A percentile compares a stretch with the other conserved stretches of the same genome.
These are phyloP conservation scores for Sitta europaea DNA, from an alignment of 2,113 vertebrate species.

Conservation along the genomic window DNA sequence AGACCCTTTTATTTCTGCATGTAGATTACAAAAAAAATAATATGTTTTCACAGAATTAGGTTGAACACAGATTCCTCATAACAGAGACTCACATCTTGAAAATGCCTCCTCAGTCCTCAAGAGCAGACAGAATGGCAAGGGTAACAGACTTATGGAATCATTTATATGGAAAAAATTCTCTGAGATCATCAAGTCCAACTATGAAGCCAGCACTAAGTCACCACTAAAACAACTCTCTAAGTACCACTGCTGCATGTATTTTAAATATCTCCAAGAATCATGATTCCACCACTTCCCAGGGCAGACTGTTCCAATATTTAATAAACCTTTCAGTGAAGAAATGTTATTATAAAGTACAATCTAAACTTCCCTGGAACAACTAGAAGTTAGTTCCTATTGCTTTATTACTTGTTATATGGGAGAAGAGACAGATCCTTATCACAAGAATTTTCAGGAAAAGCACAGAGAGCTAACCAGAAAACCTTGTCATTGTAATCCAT, in stretches of 20 bases:
- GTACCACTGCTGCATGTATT: not conserved
- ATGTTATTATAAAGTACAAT: not conserved
- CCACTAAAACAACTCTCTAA: not conserved
- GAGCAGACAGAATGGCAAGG: not conserved
- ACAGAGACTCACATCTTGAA: not conserved
- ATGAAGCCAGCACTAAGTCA: not conserved
- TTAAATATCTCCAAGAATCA: not conserved
- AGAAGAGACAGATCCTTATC: fast-evolving
- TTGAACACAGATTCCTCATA: not conserved
- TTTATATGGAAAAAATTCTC: not conserved
- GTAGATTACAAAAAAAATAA: not conserved
- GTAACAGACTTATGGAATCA: not conserved
- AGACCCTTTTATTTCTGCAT: not conserved
- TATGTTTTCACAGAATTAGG: not conserved
- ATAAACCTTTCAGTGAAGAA: not conserved
- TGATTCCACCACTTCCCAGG: not conserved
- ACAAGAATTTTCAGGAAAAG: not conserved
- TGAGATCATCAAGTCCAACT: not conserved
- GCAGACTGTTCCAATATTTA: not conserved
- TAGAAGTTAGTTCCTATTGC: not conserved
- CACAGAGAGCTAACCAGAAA: not conserved
- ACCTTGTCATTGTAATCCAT: not conserved
- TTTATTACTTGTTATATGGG: not conserved
- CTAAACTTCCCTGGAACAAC: not conserved
- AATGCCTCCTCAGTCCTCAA: not conserved